phyloP scores from a whole-genome alignment of 1,140 invertebrate genomes.

The Diabrotica virgifera region DNA sequence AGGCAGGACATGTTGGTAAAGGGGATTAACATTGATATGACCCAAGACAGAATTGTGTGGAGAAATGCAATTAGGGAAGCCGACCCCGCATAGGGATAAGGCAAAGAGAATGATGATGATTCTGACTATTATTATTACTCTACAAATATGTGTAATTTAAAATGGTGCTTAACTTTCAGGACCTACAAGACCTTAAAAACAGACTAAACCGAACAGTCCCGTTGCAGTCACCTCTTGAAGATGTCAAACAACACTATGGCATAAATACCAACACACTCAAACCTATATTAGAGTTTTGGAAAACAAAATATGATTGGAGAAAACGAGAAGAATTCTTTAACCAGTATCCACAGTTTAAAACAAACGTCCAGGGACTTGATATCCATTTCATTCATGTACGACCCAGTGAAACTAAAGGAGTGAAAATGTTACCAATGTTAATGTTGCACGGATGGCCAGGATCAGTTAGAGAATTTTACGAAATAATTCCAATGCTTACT shows the following conservation, averaged over 20 bases:
- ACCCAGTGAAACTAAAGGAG: conserved; percentile 48
- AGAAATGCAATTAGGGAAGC: too few relatives aligned
- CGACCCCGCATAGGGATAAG: too few relatives aligned
- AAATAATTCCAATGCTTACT: conserved; percentile 71
- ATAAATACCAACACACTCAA: conserved; percentile 67
- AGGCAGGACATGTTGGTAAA: too few relatives aligned
- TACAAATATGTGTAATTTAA: too few relatives aligned
- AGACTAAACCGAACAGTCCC: conserved; percentile 56
- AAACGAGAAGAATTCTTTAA: conserved; percentile 66
- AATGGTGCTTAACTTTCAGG: conserved; percentile 42
- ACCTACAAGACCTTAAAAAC: conserved; percentile 58
- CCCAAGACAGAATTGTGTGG: too few relatives aligned
- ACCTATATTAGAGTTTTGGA: conserved; percentile 74
- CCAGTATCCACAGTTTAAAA: conserved; percentile 67
- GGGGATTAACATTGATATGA: too few relatives aligned
- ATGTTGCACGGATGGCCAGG: conserved; percentile 92
- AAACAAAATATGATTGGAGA: conserved; percentile 70
- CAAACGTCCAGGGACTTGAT: conserved; percentile 56
- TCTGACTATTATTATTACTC: too few relatives aligned
- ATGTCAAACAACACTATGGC: conserved; percentile 70
- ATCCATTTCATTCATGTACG: conserved; percentile 65
- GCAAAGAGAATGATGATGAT: too few relatives aligned
- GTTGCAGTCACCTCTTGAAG: conserved; percentile 61
- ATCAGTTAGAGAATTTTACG: conserved; percentile 81
- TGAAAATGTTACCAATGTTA: conserved; percentile 57